Conservation (phyloP, 2,888 invertebrate genomes). For the Dryococelus australis region DNA sequence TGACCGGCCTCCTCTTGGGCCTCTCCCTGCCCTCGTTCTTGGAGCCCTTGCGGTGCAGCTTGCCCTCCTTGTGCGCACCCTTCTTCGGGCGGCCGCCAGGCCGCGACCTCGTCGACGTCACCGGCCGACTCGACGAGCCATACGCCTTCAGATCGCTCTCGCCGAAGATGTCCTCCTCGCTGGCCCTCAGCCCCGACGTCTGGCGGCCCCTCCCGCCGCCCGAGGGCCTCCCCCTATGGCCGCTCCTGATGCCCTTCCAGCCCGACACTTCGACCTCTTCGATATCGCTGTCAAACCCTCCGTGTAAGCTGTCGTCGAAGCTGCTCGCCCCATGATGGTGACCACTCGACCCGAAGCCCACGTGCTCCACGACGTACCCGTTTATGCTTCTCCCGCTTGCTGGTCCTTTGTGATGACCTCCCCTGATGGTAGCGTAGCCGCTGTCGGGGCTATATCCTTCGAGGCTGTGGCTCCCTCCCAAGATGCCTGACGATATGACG, state of each 20-base stretch:
- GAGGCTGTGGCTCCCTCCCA: neutral
- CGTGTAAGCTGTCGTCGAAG: neutral
- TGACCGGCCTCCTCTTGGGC: conserved; percentile 1
- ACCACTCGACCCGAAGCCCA: neutral
- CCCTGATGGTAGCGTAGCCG: neutral
- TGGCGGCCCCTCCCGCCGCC: neutral
- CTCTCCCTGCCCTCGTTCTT: neutral
- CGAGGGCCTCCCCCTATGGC: neutral
- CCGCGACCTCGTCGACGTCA: neutral
- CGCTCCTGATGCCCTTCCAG: neutral
- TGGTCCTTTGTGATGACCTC: neutral
- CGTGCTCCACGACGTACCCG: neutral
- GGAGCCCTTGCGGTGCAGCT: neutral
- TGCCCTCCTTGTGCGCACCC: neutral
- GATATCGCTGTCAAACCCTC: neutral
- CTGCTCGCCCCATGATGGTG: neutral
- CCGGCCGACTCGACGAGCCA: neutral
- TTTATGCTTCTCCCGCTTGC: too few relatives aligned
- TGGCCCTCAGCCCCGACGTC: neutral
- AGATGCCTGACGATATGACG: neutral
- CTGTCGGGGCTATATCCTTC: neutral
- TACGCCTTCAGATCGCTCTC: neutral
- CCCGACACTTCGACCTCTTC: neutral
- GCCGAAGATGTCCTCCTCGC: neutral
- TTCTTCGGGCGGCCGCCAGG: neutral